phyloP scores from a whole-genome alignment of 2,113 vertebrate species.

The human (Homo sapiens) region DNA sequence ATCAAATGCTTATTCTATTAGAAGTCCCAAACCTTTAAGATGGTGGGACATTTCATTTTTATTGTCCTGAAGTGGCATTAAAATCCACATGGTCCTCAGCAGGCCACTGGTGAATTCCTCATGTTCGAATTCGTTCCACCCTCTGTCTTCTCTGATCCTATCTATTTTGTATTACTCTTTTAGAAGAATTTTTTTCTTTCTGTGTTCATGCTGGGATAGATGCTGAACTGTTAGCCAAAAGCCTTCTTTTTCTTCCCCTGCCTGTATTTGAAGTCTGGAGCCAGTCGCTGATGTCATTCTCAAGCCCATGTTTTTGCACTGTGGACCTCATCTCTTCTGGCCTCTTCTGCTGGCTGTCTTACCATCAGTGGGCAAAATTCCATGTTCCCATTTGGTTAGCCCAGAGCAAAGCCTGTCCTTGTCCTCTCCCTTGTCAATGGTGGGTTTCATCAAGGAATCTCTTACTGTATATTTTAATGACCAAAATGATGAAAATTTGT shows the following conservation, averaged over 20 bases:
- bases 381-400: not conserved
- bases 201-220: not conserved
- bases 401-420: not conserved
- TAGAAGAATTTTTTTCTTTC: not conserved
- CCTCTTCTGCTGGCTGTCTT: not conserved
- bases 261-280: not conserved
- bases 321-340: not conserved
- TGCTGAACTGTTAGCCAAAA: not conserved
- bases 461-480: not conserved
- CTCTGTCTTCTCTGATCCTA: not conserved
- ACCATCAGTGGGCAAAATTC: not conserved
- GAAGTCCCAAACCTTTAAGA: conserved; percentile 65
- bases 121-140: not conserved
- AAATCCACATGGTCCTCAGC: not conserved
- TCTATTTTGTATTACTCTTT: conserved; percentile 17
- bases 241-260: not conserved
- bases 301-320: not conserved
- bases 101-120: not conserved
- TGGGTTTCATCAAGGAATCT: not conserved
- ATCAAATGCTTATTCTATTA: conserved; percentile 77
- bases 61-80: conserved; percentile 42
- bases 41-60: conserved; percentile 70
- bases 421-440: not conserved
- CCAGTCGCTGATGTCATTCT: not conserved
- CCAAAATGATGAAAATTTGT: not conserved